phyloP scores from a whole-genome alignment of 2,113 vertebrate species.

The Hyperoodon ampullatus region DNA sequence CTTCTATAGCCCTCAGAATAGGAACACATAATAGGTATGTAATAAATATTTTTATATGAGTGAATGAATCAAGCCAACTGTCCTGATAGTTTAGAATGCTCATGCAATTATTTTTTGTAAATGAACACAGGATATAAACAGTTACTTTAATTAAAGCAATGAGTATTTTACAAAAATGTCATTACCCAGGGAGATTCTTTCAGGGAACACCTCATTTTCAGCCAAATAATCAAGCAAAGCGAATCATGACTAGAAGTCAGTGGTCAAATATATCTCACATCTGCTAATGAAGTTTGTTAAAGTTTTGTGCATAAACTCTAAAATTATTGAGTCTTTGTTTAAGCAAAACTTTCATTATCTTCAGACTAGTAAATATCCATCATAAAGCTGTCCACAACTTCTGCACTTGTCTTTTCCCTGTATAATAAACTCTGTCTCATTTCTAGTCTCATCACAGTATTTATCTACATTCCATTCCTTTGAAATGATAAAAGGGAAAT shows the following conservation, averaged over 20 bases:
- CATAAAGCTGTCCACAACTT: neutral
- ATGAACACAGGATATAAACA: neutral
- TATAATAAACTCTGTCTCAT: neutral
- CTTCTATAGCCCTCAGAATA: neutral
- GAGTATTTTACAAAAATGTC: neutral
- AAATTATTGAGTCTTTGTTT: constrained; percentile 47
- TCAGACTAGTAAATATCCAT: constrained; percentile 33
- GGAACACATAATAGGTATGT: neutral
- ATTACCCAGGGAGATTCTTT: neutral
- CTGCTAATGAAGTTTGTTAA: constrained; percentile 15
- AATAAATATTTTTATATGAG: neutral
- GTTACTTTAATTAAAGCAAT: constrained; percentile 28
- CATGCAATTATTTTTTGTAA: neutral
- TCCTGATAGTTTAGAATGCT: neutral
- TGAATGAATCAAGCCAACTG: neutral
- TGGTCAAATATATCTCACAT: neutral
- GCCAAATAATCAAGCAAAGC: constrained; percentile 46
- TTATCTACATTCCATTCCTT: constrained; percentile 29
- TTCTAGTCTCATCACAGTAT: neutral
- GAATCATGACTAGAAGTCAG: neutral
- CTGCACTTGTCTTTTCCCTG: neutral
- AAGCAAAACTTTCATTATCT: constrained; percentile 61
- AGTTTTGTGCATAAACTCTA: neutral
- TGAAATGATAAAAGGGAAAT: constrained; percentile 5
- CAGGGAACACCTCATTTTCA: neutral